These are phyloP conservation scores for Plagodis dolabraria DNA, from an alignment of 2,888 invertebrate species.

Conservation along the genomic window DNA sequence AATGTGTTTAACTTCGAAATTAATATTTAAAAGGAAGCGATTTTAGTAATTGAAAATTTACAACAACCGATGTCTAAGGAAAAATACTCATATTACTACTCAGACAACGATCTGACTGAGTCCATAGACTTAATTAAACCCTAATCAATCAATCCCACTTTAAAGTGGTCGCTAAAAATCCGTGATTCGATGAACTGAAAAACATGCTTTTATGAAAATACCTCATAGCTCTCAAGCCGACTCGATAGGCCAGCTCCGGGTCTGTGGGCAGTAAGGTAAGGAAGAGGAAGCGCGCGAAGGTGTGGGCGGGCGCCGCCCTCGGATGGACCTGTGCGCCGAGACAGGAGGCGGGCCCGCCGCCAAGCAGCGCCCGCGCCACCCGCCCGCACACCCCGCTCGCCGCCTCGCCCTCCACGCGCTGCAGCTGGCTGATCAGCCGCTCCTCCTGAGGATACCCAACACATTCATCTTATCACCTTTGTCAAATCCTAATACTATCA, in stretches of 20 bases:
- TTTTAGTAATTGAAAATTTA: no score
- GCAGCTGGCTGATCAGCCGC: conserved; percentile 89
- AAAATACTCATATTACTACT: no score
- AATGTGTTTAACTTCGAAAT: no score
- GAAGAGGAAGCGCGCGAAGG: conserved; percentile 92
- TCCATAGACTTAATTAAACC: no score
- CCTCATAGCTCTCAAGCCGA: conserved; percentile 91
- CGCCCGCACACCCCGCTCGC: conserved; percentile 88
- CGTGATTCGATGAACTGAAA: no score
- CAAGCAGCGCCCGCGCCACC: conserved; percentile 88
- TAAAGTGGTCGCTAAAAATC: no score
- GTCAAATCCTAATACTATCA: no score
- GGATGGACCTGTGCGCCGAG: conserved; percentile 90
- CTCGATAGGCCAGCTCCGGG: conserved; percentile 91
- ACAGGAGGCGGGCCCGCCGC: conserved; percentile 91
- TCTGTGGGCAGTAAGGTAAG: conserved; percentile 90
- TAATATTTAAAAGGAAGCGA: no score
- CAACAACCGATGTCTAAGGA: no score
- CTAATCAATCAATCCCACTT: no score
- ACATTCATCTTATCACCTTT: neutral
- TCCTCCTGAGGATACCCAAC: conserved; percentile 86
- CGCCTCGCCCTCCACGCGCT: conserved; percentile 91
- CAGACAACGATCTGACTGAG: no score
- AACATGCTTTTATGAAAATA: conserved; percentile 26
- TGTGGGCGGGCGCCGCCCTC: conserved; percentile 93